Evolutionary conservation across 2,888 invertebrate genomes (phyloP), one percentile per base, ranked within the genome.

Genomic region (Nomada ruficornis): DNA sequence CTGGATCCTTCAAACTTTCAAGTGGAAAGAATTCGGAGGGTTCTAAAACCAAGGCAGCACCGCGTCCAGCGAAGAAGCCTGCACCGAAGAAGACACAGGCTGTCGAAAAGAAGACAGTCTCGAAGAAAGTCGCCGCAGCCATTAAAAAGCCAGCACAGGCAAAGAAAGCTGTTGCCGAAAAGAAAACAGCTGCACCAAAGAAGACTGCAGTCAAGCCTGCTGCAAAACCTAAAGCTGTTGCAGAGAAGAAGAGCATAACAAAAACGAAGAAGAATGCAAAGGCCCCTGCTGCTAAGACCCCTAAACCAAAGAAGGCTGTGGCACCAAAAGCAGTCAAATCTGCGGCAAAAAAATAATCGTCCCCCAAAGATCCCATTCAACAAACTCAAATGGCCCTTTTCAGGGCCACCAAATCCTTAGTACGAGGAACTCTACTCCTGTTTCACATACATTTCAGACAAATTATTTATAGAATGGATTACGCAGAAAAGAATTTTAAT

Each of bases 1-100:
- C 94, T 23, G 95, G 95, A 7, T 94, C 93, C 0, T 94, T 94
- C 91, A 95, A 94, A 84, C 89, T 94, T 18, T 93, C 94, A 47
- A 90, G 92, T 1, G 71, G 85, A 0, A 87, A 83, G 54, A 64
- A 54, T 18, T 26, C 72, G 18, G 75, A 87, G 62, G 13, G n/a
- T 26, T 54, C 77, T 18, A 70, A 83, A 29, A 50, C 55, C 20
- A 80, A 78, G 52, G 79, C 71, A 36, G 18, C 23, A 15, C 55
- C 68, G 44, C 65, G 55, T 2, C 13, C 52, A 11, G 3, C 29
- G 11, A 80, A 78, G 70, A 55, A 69, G 10, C 15, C 69, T 23
- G 23, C 50, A 9, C n/a, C 79, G 29, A 29, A 64, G 15, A 82
- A 72, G 36, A 57, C 62, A 0, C 81, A 82, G 29, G 36, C 72